Evolutionary conservation across 2,888 invertebrate species (phyloP).

Genomic region (Gasteruption jaculator): DNA sequence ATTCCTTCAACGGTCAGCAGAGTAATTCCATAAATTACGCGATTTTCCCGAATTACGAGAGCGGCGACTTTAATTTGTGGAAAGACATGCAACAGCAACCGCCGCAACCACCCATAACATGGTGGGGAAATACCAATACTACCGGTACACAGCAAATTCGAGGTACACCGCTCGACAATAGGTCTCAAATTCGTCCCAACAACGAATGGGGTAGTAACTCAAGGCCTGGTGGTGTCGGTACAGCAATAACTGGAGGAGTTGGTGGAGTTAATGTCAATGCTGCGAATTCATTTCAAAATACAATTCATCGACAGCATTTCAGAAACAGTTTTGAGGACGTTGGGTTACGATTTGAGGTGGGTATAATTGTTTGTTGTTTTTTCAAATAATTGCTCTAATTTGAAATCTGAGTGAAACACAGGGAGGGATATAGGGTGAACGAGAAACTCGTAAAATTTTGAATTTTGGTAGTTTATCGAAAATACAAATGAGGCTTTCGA

Average conservation of each 20-base stretch:
- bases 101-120: conserved; percentile 36
- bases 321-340: conserved; percentile 36
- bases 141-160: too few species aligned
- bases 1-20: conserved; percentile 27
- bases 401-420: too few species aligned
- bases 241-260: too few species aligned
- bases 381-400: neutral
- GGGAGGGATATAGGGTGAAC: too few species aligned
- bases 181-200: too few species aligned
- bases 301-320: conserved; percentile 28
- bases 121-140: too few species aligned
- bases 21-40: conserved; percentile 32
- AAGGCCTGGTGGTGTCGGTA: too few species aligned
- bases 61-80: conserved; percentile 41
- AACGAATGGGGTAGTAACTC: too few species aligned
- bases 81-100: conserved; percentile 40
- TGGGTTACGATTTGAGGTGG: conserved; percentile 36
- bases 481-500: too few species aligned
- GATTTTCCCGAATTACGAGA: conserved; percentile 36
- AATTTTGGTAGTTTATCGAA: too few species aligned
- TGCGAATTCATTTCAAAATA: conserved; percentile 35
- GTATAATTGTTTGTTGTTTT: conserved; percentile 14
- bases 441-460: too few species aligned
- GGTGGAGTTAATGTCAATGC: conserved; percentile 30
- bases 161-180: conserved; percentile 15